These are phyloP conservation scores for Porites cylindrica DNA, from an alignment of 92 coral and sea anemone species.

Conservation along the genomic window DNA sequence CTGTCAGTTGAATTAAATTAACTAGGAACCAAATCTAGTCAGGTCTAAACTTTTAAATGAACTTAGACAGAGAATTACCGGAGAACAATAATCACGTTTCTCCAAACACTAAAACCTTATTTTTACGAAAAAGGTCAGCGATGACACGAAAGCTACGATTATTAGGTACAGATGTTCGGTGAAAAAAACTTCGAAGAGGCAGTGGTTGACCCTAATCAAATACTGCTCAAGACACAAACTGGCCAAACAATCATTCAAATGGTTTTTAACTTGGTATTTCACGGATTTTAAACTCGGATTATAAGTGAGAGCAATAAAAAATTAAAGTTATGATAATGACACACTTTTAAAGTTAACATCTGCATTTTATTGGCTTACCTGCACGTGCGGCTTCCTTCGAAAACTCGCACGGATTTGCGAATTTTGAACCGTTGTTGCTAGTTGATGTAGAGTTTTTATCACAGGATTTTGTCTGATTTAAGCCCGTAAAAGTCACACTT, in stretches of 20 bases:
- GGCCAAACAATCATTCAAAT: too few relatives aligned
- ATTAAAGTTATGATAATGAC: background rate
- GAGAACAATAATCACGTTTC: background rate
- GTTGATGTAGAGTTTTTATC: background rate
- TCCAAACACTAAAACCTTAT: background rate
- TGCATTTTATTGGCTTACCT: constrained; percentile 32
- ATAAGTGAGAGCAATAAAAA: too few relatives aligned
- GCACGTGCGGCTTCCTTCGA: constrained; percentile 65
- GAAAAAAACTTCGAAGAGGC: background rate
- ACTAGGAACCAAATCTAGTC: too few relatives aligned
- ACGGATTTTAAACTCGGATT: too few relatives aligned
- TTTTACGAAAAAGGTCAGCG: background rate
- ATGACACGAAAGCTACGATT: background rate
- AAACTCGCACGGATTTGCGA: constrained; percentile 56
- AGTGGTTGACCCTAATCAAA: background rate
- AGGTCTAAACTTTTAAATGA: background rate
- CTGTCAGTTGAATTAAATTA: too few relatives aligned
- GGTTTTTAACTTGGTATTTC: too few relatives aligned
- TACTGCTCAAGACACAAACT: background rate
- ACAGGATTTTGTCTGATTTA: background rate
- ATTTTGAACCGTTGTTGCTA: background rate
- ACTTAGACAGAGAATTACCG: background rate
- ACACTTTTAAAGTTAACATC: background rate
- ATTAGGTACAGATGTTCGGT: background rate
- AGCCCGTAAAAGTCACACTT: background rate